Evolutionary conservation across 1,140 invertebrate genomes (phyloP).

Genomic region (Drosophila parvula): DNA sequence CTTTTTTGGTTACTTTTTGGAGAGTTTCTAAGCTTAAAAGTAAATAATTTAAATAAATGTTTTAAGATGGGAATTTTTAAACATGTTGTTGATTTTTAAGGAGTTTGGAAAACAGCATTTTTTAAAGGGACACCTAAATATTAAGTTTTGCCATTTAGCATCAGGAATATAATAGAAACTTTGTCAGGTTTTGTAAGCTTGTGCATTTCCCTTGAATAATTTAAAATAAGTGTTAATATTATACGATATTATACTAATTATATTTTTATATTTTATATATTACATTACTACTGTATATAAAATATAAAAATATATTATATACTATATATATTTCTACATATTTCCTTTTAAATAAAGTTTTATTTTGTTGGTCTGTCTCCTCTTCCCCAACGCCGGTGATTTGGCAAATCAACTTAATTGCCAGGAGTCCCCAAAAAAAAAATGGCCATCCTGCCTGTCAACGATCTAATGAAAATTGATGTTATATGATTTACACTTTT

Average conservation of each 20-base stretch:
- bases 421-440: slow-evolving; percentile 34
- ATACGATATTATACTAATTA: too few species aligned
- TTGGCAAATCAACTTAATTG: slow-evolving; percentile 70
- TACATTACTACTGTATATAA: too few species aligned
- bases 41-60: background rate
- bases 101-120: too few species aligned
- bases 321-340: background rate
- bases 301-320: background rate
- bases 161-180: too few species aligned
- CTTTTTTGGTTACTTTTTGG: background rate
- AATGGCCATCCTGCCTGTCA: slow-evolving; percentile 60
- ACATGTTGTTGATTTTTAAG: background rate
- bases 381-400: slow-evolving; percentile 1
- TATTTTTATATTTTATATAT: too few species aligned
- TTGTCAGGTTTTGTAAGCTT: too few species aligned
- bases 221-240: too few species aligned
- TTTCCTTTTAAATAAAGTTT: background rate
- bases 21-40: background rate
- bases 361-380: background rate
- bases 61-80: background rate
- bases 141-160: too few species aligned
- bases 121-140: too few species aligned
- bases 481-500: slow-evolving; percentile 79
- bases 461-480: slow-evolving; percentile 74
- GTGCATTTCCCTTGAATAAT: too few species aligned